Base-by-base conservation (phyloP, 2,113 vertebrate species). In the Rhodinocichla rosea region DNA sequence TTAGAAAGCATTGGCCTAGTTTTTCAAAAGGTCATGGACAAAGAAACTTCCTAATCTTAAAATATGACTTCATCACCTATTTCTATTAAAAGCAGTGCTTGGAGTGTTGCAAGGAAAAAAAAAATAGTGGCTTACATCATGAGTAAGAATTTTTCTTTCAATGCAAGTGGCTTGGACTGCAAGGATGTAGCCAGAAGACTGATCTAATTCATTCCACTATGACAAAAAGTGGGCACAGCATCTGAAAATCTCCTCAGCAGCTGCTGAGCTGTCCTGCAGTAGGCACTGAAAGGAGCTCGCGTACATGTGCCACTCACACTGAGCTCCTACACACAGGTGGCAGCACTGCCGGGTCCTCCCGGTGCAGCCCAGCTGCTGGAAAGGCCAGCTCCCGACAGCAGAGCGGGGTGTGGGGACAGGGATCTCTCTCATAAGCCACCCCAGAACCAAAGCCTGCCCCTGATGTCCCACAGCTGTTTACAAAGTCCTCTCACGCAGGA, bases 231-330 rank as follows among this genome's bases (percentile, higher is more conserved):
- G 5, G 44, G 37, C 18, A 65, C n/a, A 49, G 16, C 4, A 6
- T 69, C 26, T 35, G 37, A 53, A 67, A 56, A 8, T 2, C 1
- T 13, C 30, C 50, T 77, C 0, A n/a, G n/a, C n/a, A n/a, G 0
- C 30, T 15, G 40, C 19, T 33, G 45, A 57, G 17, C 19, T 57
- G 27, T 20, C 49, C 47, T 50, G 50, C 23, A 27, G 7, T 1
- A 63, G 17, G 67, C n/a, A 52, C 23, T 1, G 7, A 14, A 60
- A 52, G 28, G 52, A 89, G 10, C n/a, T n/a, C 1, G 1, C 2
- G 11, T 15, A 2, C 3, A 39, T 30, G 56, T 14, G 12, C 39
- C 13, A 3, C 35, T 24, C 8, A 3, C 6, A 13, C 7, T 2
- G 39, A 57, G 49, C 53, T 75, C 69, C 73, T 11, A 4, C 16